Evolutionary conservation across 2,797 vertebrate genomes (phyloP).

Genomic region (Arctocebus calabarensis): DNA sequence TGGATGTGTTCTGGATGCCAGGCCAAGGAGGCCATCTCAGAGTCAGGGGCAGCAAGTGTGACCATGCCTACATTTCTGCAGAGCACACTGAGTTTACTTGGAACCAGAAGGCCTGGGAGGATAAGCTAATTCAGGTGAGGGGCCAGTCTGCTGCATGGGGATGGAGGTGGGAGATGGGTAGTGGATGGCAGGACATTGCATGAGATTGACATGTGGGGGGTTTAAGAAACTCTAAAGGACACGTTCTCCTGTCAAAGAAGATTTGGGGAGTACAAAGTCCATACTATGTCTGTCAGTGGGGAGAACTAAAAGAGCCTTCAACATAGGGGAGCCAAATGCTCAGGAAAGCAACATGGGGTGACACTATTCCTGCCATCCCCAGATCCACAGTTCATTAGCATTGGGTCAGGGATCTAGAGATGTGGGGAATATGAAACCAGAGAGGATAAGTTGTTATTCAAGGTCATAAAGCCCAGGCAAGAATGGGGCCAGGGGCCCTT

Average conservation of each 20-base stretch:
- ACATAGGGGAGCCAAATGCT: not conserved
- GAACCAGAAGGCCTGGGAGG: conserved; percentile 80
- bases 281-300: not conserved
- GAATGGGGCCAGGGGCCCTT: not conserved
- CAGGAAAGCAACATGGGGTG: not conserved
- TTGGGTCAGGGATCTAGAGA: not conserved
- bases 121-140: conserved; percentile 78
- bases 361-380: not conserved
- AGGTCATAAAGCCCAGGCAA: not conserved
- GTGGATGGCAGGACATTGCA: rapidly evolving
- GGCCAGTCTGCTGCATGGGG: not conserved
- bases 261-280: not conserved
- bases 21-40: rapidly evolving
- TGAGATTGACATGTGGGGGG: not conserved
- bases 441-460: not conserved
- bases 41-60: not conserved
- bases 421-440: not conserved
- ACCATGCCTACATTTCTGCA: not conserved
- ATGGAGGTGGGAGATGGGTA: rapidly evolving
- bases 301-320: not conserved
- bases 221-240: not conserved
- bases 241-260: not conserved
- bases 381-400: too few species aligned
- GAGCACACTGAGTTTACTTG: conserved; percentile 77
- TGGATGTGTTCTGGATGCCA: rapidly evolving